Percentiles rank a stretch among this genome's conserved stretches.
phyloP scores from a whole-genome alignment of 2,113 vertebrate genomes.

The Limanda limanda region DNA sequence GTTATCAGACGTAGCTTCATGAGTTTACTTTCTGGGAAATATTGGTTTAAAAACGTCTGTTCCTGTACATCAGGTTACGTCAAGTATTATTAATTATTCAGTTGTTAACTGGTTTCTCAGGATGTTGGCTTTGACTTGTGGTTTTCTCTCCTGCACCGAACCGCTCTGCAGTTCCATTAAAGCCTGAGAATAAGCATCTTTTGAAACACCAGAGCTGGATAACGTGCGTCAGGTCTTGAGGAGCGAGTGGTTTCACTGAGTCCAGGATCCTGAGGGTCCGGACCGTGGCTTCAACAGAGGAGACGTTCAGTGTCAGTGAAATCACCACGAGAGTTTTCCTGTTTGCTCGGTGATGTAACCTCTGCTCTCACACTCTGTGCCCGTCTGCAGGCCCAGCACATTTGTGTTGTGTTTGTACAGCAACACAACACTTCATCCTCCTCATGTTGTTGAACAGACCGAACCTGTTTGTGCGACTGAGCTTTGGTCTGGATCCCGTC shows the following conservation, averaged over 20 bases:
- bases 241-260: no score
- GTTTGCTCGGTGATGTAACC: slow-evolving; percentile 34
- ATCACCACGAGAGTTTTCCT: neutral
- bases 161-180: no score
- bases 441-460: neutral
- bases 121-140: neutral
- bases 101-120: neutral
- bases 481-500: neutral
- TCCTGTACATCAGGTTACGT: neutral
- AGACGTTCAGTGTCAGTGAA: neutral
- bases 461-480: slow-evolving; percentile 5
- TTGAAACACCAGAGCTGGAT: no score
- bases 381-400: neutral
- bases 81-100: no score
- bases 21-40: neutral
- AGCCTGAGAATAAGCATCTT: no score
- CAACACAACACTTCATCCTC: neutral
- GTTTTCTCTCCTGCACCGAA: no score
- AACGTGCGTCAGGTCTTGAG: no score
- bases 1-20: neutral
- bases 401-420: neutral
- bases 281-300: neutral
- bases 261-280: neutral
- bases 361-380: neutral
- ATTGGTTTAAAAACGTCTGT: neutral